phyloP scores from a whole-genome alignment of 2,888 invertebrate genomes.

The Melolontha melolontha region DNA sequence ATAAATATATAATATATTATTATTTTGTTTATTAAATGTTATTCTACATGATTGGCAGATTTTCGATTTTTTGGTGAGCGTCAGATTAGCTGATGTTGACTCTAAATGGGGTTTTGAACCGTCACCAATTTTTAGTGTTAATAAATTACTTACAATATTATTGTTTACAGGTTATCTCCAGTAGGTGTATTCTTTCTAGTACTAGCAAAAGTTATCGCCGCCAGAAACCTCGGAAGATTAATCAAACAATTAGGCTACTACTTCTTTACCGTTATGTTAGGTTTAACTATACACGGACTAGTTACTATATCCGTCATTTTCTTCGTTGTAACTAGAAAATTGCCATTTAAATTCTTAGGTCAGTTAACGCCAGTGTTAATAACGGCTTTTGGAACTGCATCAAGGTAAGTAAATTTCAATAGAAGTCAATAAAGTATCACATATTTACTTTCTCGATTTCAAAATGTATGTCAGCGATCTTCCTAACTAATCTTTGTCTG shows the following conservation, averaged over 20 bases:
- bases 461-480: too few relatives aligned
- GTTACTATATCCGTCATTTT: slow-evolving; percentile 90
- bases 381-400: slow-evolving; percentile 97
- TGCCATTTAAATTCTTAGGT: slow-evolving; percentile 85
- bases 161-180: slow-evolving; percentile 83
- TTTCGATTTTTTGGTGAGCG: too few relatives aligned
- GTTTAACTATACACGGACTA: slow-evolving; percentile 91
- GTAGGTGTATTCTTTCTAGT: slow-evolving; percentile 90
- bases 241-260: slow-evolving; percentile 92
- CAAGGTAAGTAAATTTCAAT: slow-evolving; percentile 70
- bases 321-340: slow-evolving; percentile 81
- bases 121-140: too few relatives aligned
- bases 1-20: too few relatives aligned
- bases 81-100: too few relatives aligned
- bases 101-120: too few relatives aligned
- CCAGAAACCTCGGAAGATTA: slow-evolving; percentile 85
- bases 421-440: too few relatives aligned
- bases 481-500: too few relatives aligned
- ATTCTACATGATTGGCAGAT: too few relatives aligned
- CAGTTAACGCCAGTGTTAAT: slow-evolving; percentile 92
- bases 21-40: too few relatives aligned
- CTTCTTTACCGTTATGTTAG: slow-evolving; percentile 92
- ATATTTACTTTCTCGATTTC: too few relatives aligned
- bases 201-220: slow-evolving; percentile 91
- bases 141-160: background rate